Conservation (phyloP, 1,140 invertebrate genomes). For the Triops cancriformis region DNA sequence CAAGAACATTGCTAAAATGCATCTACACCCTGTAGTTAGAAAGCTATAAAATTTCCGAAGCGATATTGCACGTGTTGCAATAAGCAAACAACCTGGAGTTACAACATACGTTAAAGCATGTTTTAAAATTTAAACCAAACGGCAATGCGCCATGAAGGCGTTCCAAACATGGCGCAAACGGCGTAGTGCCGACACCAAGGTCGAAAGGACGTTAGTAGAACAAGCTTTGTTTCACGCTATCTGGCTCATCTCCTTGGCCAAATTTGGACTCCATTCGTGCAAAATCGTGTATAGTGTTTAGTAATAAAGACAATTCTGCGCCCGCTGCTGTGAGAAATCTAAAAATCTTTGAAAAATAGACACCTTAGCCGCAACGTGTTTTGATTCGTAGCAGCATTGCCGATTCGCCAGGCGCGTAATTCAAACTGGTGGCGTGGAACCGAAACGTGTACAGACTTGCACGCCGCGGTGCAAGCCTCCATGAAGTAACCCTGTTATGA, state of each 20-base stretch:
- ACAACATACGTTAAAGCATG: neutral
- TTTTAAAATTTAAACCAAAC: neutral
- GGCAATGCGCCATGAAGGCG: neutral
- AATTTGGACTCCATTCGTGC: neutral
- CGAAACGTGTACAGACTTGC: too few relatives aligned
- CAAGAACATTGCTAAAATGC: too few relatives aligned
- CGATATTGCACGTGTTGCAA: too few relatives aligned
- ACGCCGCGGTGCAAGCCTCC: neutral
- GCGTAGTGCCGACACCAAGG: constrained; percentile 7
- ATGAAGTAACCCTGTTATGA: neutral
- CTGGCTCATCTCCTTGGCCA: neutral
- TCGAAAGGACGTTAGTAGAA: neutral
- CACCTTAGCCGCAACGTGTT: neutral
- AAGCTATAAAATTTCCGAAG: too few relatives aligned
- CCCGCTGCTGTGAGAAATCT: neutral
- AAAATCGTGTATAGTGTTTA: neutral
- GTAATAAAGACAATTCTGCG: neutral
- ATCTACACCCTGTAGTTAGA: too few relatives aligned
- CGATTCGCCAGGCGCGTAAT: neutral
- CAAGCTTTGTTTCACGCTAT: neutral
- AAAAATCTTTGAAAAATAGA: neutral
- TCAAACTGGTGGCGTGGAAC: neutral
- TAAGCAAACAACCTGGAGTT: too few relatives aligned
- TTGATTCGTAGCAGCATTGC: neutral
- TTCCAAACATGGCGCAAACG: constrained; percentile 12